Conservation (phyloP, 2,888 invertebrate genomes). For the Sturmia bella region DNA sequence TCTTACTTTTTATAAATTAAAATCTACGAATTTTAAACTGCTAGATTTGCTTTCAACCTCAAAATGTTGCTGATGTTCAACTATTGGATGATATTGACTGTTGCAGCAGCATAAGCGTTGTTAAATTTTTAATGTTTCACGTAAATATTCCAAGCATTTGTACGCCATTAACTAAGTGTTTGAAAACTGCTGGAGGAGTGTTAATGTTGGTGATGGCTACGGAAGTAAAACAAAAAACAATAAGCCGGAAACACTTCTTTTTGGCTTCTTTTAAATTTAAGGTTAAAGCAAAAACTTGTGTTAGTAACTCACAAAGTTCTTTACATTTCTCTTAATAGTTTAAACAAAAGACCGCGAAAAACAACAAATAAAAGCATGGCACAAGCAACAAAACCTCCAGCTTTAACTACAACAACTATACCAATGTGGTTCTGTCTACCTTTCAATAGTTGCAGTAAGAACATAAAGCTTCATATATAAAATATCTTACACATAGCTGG, state of each 20-base stretch:
- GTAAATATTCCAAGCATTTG: slow-evolving; percentile 54
- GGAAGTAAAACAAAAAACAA: slow-evolving; percentile 29
- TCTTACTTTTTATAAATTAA: neutral
- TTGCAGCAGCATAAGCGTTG: slow-evolving; percentile 31
- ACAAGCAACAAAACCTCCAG: slow-evolving; percentile 4
- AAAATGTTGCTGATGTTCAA: neutral
- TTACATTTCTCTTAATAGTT: neutral
- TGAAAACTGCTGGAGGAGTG: neutral
- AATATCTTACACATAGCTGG: no score
- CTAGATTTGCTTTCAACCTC: no score
- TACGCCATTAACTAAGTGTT: slow-evolving; percentile 37
- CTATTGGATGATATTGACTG: neutral
- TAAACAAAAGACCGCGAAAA: slow-evolving; percentile 7
- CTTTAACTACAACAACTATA: slow-evolving; percentile 16
- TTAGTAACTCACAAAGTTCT: slow-evolving; percentile 20
- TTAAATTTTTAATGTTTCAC: slow-evolving; percentile 57
- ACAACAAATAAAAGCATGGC: slow-evolving; percentile 20
- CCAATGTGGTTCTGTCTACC: slow-evolving; percentile 73
- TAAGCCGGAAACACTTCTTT: slow-evolving; percentile 58
- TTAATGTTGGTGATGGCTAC: slow-evolving; percentile 11
- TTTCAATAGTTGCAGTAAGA: slow-evolving; percentile 61
- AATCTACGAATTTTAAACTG: neutral
- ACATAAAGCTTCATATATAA: neutral
- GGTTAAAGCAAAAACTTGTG: slow-evolving; percentile 38
- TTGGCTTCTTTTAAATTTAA: slow-evolving; percentile 4